Base-by-base conservation (phyloP, 2,797 vertebrate genomes). In the Crax fasciolata region DNA sequence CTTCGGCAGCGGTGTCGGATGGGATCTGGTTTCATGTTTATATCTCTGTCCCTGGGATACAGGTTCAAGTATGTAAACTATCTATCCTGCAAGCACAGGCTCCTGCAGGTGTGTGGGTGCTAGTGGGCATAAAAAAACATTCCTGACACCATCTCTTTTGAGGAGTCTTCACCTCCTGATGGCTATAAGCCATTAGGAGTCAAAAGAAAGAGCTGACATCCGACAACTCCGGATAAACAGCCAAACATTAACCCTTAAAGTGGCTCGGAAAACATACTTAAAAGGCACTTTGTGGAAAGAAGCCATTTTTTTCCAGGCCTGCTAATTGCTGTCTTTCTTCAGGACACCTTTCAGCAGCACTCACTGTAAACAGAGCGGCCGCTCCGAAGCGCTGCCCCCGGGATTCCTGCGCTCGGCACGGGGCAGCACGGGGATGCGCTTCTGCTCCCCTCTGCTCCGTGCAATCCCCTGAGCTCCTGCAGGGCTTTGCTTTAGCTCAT, bases 21-120 rank as follows among this genome's bases (percentile, higher is more conserved):
- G 14, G 95, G 97, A 97, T 98, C 97, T 79, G 92, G 97, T 98
- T 98, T 98, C 98, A 91, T 97, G 97, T 98, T 97, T 97, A 96
- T 77, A 95, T 79, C 96, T 92, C 96, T 24, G 89, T 94, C 97
- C 97, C 96, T 97, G 96, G 90, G 96, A 97, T 97, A 95, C 97
- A 97, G 95, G 96, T 97, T 97, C 96, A 98, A 97, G 97, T 97
- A 98, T 98, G 98, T 98, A 93, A 98, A 98, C 91, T 96, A 97
- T 97, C 97, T 20, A 6, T 75, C 80, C 90, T 81, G 90, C 91
- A 30, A 84, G 88, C 94, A 20, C 96, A 30, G 71, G 94, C 97
- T 89, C 61, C 92, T 95, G 97, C 98, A 98, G 98, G 98, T 98
- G 98, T 98, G 97, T 96, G 94, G 96, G 95, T 94, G 95, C 84